Evolutionary conservation across 2,113 vertebrate genomes (phyloP).

Genomic region (Camelus dromedarius): DNA sequence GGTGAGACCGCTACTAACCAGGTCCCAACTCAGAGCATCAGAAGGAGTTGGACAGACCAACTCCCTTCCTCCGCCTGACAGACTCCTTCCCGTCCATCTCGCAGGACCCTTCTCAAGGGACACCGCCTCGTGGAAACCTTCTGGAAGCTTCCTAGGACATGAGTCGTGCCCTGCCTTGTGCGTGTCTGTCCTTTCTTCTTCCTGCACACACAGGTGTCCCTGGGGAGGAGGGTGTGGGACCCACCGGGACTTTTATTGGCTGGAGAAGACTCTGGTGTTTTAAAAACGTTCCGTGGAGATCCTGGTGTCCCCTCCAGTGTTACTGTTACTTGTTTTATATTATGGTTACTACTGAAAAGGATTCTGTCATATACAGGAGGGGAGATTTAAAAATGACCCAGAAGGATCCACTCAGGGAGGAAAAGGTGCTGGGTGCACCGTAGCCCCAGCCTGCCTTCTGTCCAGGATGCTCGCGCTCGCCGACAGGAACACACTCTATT

Average conservation of each 20-base stretch:
- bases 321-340: background rate
- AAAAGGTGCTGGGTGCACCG: rapidly evolving
- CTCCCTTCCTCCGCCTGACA: background rate
- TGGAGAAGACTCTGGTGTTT: background rate
- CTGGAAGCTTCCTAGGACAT: background rate
- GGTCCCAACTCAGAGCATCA: background rate
- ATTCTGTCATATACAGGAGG: background rate
- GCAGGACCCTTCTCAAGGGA: background rate
- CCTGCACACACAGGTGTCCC: background rate
- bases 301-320: rapidly evolving
- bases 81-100: background rate
- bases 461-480: rapidly evolving
- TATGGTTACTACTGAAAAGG: background rate
- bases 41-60: background rate
- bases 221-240: too few species aligned
- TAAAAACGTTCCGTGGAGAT: background rate
- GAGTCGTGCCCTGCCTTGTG: background rate
- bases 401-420: background rate
- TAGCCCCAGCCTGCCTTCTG: rapidly evolving
- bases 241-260: rapidly evolving
- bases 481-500: rapidly evolving
- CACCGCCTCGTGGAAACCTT: background rate
- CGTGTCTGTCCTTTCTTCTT: background rate
- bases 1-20: too few species aligned
- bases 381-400: background rate